Conservation (phyloP, 2,888 invertebrate species). For the Polydrusus cervinus region DNA sequence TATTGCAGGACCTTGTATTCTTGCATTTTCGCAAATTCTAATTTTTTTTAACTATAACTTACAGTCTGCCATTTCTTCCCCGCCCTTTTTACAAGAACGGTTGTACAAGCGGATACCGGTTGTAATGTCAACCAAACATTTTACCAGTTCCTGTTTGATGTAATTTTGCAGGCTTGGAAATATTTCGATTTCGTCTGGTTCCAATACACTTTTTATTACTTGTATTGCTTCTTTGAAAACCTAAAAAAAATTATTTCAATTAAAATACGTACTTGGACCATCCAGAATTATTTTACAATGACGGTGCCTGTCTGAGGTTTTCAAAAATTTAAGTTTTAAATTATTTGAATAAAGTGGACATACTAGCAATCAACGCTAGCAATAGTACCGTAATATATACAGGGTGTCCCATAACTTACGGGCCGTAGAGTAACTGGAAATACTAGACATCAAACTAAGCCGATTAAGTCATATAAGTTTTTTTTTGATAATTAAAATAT, state of each 20-base stretch:
- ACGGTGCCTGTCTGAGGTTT: no score
- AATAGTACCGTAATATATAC: no score
- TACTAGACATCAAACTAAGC: no score
- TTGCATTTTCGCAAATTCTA: no score
- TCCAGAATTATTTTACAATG: background rate
- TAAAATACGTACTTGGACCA: background rate
- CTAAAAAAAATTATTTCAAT: constrained; percentile 3
- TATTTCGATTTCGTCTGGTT: constrained; percentile 39
- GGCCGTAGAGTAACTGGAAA: no score
- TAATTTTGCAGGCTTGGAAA: constrained; percentile 41
- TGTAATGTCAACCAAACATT: constrained; percentile 34
- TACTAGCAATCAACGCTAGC: no score
- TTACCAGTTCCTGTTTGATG: constrained; percentile 41
- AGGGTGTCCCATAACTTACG: no score
- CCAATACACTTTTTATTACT: constrained; percentile 41
- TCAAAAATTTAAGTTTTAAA: no score
- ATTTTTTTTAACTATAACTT: background rate
- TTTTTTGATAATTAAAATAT: no score
- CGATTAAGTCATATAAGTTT: no score
- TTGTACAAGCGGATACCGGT: constrained; percentile 47
- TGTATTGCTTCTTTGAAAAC: constrained; percentile 36
- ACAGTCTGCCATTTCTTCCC: constrained; percentile 40
- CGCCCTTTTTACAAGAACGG: constrained; percentile 42
- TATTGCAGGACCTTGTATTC: no score
- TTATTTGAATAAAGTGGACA: no score